Evolutionary conservation across 2,888 invertebrate genomes (phyloP).

Genomic region (Malthinus seriepunctatus): DNA sequence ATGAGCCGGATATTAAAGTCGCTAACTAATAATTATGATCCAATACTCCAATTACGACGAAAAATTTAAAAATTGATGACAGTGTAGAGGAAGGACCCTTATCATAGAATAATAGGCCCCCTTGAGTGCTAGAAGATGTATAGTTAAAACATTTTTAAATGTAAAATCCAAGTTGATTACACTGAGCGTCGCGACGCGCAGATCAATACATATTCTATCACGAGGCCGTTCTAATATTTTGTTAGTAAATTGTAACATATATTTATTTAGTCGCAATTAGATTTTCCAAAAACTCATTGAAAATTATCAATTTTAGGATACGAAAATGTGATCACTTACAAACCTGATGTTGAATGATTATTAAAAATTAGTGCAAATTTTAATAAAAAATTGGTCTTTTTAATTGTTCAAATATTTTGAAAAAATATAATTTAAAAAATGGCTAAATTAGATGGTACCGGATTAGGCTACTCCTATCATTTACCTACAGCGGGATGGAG

Average conservation of each 20-base stretch:
- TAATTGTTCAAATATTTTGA: conserved; percentile 1
- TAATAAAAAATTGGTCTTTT: not conserved
- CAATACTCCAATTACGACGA: no score
- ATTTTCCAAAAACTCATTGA: not conserved
- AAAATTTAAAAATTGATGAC: no score
- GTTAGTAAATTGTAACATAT: conserved; percentile 6
- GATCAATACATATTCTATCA: conserved; percentile 18
- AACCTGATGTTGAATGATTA: no score
- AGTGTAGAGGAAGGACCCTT: no score
- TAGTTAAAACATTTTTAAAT: no score
- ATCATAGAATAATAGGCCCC: no score
- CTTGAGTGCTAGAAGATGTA: no score
- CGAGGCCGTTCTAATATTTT: conserved; percentile 12
- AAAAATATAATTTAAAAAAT: conserved; percentile 36
- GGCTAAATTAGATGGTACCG: conserved; percentile 58
- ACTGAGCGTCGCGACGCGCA: conserved; percentile 18
- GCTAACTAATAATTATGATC: no score
- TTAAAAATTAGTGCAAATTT: not conserved
- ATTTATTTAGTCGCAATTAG: not conserved
- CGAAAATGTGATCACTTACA: not conserved
- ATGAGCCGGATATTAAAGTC: no score
- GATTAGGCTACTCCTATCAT: conserved; percentile 83
- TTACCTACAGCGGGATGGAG: conserved; percentile 79
- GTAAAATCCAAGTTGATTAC: no score
- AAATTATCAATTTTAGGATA: not conserved